phyloP scores from a whole-genome alignment of 1,140 invertebrate species.

The Globodera rostochiensis region DNA sequence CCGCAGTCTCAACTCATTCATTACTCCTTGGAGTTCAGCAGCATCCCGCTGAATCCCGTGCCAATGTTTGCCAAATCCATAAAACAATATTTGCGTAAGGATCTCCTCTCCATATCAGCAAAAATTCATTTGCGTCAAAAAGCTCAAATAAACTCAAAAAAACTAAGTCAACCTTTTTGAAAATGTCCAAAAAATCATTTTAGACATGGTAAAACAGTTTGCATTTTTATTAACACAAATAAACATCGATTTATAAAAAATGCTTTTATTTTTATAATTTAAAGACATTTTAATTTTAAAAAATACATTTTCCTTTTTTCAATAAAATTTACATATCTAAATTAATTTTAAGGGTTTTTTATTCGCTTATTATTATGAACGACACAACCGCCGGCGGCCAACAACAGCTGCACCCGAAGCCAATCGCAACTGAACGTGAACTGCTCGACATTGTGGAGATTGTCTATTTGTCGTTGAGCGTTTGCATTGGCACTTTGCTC shows the following conservation, averaged over 20 bases:
- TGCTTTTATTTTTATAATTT: not conserved
- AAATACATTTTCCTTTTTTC: no score
- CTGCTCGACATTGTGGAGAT: conserved; percentile 47
- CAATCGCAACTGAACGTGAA: conserved; percentile 19
- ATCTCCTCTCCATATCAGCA: not conserved
- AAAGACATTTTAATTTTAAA: conserved; percentile 12
- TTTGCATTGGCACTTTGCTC: conserved; percentile 45
- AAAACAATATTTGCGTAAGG: conserved; percentile 4
- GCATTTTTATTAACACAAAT: no score
- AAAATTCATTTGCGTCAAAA: conserved; percentile 19
- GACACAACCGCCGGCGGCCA: not conserved
- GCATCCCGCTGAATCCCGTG: not conserved
- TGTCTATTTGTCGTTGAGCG: conserved; percentile 37
- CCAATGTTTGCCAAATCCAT: conserved; percentile 15
- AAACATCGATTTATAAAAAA: no score
- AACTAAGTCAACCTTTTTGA: not conserved
- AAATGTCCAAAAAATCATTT: conserved; percentile 7
- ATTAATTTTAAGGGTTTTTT: no score
- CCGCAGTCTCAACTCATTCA: no score
- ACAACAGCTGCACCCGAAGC: not conserved
- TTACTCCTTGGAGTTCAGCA: not conserved
- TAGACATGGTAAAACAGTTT: not conserved
- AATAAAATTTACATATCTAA: no score
- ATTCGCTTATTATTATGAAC: not conserved
- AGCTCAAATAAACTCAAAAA: not conserved